These are phyloP conservation scores for Parasteatoda tepidariorum DNA, from an alignment of 1,140 invertebrate species.

Conservation along the genomic window DNA sequence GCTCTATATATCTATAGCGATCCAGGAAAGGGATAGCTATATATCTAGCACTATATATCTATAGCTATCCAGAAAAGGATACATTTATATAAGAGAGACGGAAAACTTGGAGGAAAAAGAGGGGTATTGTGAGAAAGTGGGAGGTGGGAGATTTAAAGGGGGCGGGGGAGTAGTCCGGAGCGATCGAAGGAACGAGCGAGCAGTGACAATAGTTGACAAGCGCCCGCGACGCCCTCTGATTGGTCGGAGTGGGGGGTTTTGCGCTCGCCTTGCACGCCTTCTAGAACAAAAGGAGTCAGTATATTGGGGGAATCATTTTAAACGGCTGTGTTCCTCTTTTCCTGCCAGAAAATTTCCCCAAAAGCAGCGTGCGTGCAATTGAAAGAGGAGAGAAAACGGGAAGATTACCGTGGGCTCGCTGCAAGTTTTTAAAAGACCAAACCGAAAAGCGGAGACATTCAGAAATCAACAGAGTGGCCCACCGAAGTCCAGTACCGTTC, in stretches of 20 bases:
- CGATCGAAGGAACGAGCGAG: not conserved
- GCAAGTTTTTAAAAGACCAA: too few species aligned
- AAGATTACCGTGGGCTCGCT: too few species aligned
- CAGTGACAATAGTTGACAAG: slow-evolving; percentile 61
- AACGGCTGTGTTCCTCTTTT: slow-evolving; percentile 17
- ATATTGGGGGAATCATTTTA: slow-evolving; percentile 47
- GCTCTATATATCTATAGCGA: not conserved
- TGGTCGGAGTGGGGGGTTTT: slow-evolving; percentile 42
- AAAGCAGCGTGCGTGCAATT: not conserved
- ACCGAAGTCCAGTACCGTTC: slow-evolving; percentile 53
- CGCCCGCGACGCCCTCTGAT: slow-evolving; percentile 57
- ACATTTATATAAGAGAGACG: not conserved
- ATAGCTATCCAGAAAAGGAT: not conserved
- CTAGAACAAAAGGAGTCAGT: slow-evolving; percentile 50
- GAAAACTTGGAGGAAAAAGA: not conserved
- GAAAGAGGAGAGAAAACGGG: not conserved
- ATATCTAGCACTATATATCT: slow-evolving; percentile 6
- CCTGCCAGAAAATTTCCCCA: not conserved
- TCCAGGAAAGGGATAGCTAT: not conserved
- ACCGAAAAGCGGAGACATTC: not conserved
- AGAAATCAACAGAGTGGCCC: slow-evolving; percentile 50
- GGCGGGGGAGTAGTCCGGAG: slow-evolving; percentile 9
- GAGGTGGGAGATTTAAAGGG: slow-evolving; percentile 25
- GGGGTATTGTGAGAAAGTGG: not conserved
- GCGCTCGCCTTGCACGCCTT: slow-evolving; percentile 16